Evolutionary conservation across 1,140 invertebrate species (phyloP), one percentile per base, ranked within the genome.

Genomic region (Sinonovacula constricta): DNA sequence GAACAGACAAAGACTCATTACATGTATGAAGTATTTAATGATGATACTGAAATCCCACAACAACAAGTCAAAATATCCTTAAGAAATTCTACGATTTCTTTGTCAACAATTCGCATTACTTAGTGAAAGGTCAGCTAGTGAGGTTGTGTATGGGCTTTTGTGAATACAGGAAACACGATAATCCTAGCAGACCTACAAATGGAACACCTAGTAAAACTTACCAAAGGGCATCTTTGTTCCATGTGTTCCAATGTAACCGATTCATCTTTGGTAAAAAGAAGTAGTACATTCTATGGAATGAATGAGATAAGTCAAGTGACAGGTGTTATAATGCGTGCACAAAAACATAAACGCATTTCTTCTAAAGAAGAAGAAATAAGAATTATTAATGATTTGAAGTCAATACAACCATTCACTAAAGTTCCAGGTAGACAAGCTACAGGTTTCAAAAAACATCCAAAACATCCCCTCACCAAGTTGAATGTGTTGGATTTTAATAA

Each of bases 51-150:
- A 81, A 56, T 31, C 49, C 26, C 39, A 81, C 31, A 83, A 81
- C 22, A 78, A 76, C 26, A 54, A 81, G 15, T 80, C 81, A 3
- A 78, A 78, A 49, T 83, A 81, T 69, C 79, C 81, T 2, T 39
- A 56, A 5, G 74, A 83, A 60, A 78, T 83, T 28, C 24, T 75
- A 39, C 5, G 62, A 2, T 56, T 65, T 10, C n/a, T 75, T 1
- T 65, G 71, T 36, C 71, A 75, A 63, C 60, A 75, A 33, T 54
- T 65, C n/a, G 59, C 60, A 2, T 18, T 75, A 14, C 33, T 65
- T 14, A 66, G 62, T 75, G 57, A 75, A 65, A 33, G 36, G 14
- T n/a, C 4, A 28, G 71, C 71, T n/a, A 4, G 24, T 66, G 71
- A 63, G 34, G 2, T 24, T 28, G 3, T 65, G 10, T 75, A 75